A percentile compares a stretch with the other conserved stretches of the same genome.
These are phyloP conservation scores for Pangasianodon hypophthalmus DNA, from an alignment of 2,113 vertebrate genomes.

Conservation along the genomic window DNA sequence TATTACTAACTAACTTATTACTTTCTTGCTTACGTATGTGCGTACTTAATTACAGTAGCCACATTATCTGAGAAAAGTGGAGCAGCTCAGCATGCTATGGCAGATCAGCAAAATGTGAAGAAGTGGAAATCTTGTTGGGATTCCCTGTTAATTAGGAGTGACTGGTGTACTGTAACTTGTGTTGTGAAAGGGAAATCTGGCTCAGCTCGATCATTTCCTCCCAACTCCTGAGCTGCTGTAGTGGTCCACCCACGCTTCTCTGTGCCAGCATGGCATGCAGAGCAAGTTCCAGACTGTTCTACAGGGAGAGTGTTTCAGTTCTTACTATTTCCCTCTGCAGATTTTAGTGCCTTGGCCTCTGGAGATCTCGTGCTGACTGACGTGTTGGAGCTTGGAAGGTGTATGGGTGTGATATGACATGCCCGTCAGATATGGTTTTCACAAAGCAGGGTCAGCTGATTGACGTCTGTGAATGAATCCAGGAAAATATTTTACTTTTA, in stretches of 20 bases:
- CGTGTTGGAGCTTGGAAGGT: conserved; percentile 7
- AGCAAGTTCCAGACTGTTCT: conserved; percentile 34
- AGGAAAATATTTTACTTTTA: neutral
- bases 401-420: neutral
- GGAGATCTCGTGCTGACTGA: conserved; percentile 14
- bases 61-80: neutral
- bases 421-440: neutral
- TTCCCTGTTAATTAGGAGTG: neutral
- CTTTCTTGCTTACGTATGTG: neutral
- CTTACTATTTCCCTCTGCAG: neutral
- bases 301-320: neutral
- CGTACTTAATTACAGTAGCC: neutral
- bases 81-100: neutral
- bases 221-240: conserved; percentile 13
- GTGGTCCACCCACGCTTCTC: conserved; percentile 20
- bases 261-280: conserved; percentile 31
- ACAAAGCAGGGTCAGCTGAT: conserved; percentile 1
- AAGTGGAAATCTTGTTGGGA: neutral
- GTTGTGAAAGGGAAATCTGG: conserved; percentile 24
- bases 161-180: neutral
- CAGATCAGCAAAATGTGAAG: neutral
- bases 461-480: conserved; percentile 7
- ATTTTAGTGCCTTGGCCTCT: conserved; percentile 1
- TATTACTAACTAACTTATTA: neutral
- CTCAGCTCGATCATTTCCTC: conserved; percentile 23